Evolutionary conservation across 2,888 invertebrate species (phyloP), one percentile per base, ranked within the genome.

Genomic region (Phengaris arion): DNA sequence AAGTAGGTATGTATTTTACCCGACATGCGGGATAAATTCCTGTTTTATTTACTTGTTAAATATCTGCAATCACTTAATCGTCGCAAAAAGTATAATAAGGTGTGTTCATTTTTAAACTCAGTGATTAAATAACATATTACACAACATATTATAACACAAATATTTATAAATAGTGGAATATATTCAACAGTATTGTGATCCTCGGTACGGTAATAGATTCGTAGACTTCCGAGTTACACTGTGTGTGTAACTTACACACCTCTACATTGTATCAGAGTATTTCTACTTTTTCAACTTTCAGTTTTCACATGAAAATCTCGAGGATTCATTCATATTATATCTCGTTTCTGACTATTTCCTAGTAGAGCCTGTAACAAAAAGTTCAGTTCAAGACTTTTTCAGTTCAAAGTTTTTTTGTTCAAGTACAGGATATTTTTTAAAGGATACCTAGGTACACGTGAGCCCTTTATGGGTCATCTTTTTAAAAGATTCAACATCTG

Each of bases 321-420:
- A 22, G 55, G 55, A 45, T 57, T 68, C 13, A 35, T 70, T 87
- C 87, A 93, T 48, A 93, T 86, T 77, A 93, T 93, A 81, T 93
- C 93, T 77, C 85, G 85, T 80, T 93, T 93, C 82, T 91, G 93
- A 22, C 89, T 84, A 81, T 88, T 93, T 74, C 93, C 93, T 68
- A 93, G 88, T 35, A 93, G 86, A 78, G 92, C 93, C 93, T 93
- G 92, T 22, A 83, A 89, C 80, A 72, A 82, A 77, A 81, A 35
- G 35, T 35, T 35, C 35, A 35, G 74, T 69, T 52, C 4, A 52
- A 10, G 12, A 12, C 0, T 2, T 10, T 52, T 10, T 52, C 10
- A 48, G 6, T 48, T 2, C 4, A 35, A 35, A 0, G 35, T 35
- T 35, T 35, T 35, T 35, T 35, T 35, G 35, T 35, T 35, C 35